These are phyloP conservation scores for Glaucidium brasilianum DNA, from an alignment of 2,113 vertebrate species.

Conservation along the genomic window DNA sequence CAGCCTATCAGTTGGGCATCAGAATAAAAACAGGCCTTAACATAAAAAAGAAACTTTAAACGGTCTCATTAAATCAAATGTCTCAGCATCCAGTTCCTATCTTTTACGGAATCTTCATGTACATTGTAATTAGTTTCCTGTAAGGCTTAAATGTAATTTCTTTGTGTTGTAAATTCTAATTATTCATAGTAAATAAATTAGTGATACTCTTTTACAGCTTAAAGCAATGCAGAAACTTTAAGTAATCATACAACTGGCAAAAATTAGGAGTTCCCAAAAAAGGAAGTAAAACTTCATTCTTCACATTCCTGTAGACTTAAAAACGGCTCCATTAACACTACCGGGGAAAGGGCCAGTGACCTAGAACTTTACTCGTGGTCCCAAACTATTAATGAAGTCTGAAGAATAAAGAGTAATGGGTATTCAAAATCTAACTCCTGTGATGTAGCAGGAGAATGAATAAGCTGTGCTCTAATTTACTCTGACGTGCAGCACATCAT, in stretches of 20 bases:
- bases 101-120: slow-evolving; percentile 17
- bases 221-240: slow-evolving; percentile 38
- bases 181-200: slow-evolving; percentile 59
- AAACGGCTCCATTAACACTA: slow-evolving; percentile 53
- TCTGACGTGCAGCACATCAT: background rate
- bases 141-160: slow-evolving; percentile 42
- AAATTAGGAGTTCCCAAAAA: slow-evolving; percentile 53
- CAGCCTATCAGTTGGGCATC: background rate
- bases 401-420: slow-evolving; percentile 29
- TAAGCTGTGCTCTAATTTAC: slow-evolving; percentile 21
- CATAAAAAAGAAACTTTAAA: slow-evolving; percentile 6
- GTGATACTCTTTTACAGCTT: slow-evolving; percentile 6
- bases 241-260: slow-evolving; percentile 47
- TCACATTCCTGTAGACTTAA: slow-evolving; percentile 52
- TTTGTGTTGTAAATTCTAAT: slow-evolving; percentile 58
- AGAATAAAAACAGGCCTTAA: background rate
- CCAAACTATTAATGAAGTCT: slow-evolving; percentile 44
- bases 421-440: slow-evolving; percentile 11
- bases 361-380: slow-evolving; percentile 57
- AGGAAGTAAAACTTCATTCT: slow-evolving; percentile 58
- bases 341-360: slow-evolving; percentile 40
- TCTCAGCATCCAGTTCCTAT: slow-evolving; percentile 33
- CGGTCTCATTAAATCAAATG: slow-evolving; percentile 5
- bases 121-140: slow-evolving; percentile 38
- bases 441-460: background rate